Conservation (phyloP, 2,113 vertebrate species). For the Daboia siamensis region DNA sequence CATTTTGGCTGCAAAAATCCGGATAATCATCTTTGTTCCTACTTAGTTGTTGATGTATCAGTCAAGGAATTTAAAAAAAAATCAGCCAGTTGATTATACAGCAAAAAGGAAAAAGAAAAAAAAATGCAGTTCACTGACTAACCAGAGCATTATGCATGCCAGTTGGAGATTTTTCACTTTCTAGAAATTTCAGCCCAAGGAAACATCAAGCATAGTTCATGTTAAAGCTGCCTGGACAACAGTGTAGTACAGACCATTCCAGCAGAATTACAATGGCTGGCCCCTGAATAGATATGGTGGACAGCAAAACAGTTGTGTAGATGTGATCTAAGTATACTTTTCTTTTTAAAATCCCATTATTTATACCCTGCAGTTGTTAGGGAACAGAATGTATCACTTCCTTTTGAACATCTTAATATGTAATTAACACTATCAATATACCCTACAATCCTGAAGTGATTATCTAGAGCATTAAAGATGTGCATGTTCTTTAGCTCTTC, state of each 20-base stretch:
- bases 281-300: neutral
- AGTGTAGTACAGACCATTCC: neutral
- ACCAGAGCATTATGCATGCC: neutral
- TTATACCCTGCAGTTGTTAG: neutral
- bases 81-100: neutral
- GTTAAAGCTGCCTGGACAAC: neutral
- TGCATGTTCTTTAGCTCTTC: neutral
- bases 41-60: neutral
- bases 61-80: neutral
- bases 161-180: neutral
- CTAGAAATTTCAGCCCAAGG: neutral
- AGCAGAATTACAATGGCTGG: neutral
- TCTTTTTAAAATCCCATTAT: neutral
- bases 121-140: neutral
- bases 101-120: neutral
- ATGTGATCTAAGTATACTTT: neutral
- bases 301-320: neutral
- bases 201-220: neutral
- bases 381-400: neutral
- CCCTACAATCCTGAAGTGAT: neutral
- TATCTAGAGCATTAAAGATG: neutral
- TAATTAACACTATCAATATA: neutral
- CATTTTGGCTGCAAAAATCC: neutral
- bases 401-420: neutral
- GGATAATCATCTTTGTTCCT: neutral